These are phyloP conservation scores for Trigoniulus corallinus DNA, from an alignment of 1,140 invertebrate species.

Conservation along the genomic window DNA sequence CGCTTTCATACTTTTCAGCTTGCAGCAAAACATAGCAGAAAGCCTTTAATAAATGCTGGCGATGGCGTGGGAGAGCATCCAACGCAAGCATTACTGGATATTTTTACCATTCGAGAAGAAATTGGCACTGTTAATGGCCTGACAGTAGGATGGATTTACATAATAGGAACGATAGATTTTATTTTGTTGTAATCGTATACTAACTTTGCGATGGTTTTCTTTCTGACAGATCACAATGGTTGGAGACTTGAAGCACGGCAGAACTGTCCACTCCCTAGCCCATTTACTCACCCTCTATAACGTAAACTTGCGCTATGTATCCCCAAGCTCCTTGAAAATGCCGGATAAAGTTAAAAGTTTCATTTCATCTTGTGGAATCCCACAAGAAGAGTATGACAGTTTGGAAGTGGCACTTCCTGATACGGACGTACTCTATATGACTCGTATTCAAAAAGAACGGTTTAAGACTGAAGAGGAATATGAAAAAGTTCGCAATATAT, in stretches of 20 bases:
- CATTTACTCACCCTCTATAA: constrained; percentile 75
- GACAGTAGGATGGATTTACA: constrained; percentile 38
- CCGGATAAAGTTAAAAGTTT: constrained; percentile 66
- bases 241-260: constrained; percentile 92
- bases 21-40: constrained; percentile 60
- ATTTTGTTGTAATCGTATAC: constrained; percentile 1
- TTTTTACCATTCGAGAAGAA: constrained; percentile 97
- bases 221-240: constrained; percentile 33
- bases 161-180: constrained; percentile 7
- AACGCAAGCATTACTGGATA: constrained; percentile 90
- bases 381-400: constrained; percentile 44
- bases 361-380: constrained; percentile 55
- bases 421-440: constrained; percentile 97
- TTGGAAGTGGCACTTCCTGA: constrained; percentile 74
- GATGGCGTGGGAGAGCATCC: constrained; percentile 98
- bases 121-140: constrained; percentile 95
- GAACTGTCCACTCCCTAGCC: constrained; percentile 95
- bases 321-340: constrained; percentile 72
- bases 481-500: constrained; percentile 41
- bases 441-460: constrained; percentile 87
- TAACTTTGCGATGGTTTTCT: background rate
- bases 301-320: constrained; percentile 76
- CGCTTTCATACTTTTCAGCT: constrained; percentile 31
- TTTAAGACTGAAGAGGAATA: constrained; percentile 74
- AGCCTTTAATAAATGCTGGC: constrained; percentile 92